Evolutionary conservation across 2,888 invertebrate species (phyloP).

Genomic region (Hydropsyche betteni): DNA sequence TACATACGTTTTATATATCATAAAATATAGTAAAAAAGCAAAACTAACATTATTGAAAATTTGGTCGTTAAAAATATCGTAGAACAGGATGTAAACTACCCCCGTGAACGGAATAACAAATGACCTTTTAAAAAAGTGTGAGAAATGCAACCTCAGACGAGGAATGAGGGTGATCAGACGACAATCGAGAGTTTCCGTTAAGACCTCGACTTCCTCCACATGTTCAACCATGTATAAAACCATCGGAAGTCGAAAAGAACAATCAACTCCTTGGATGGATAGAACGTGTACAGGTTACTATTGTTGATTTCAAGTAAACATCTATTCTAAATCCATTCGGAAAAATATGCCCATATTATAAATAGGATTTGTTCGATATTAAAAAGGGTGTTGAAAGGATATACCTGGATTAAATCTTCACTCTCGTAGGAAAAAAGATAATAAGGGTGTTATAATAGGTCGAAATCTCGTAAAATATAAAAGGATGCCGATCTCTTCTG

Average conservation of each 20-base stretch:
- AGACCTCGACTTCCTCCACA: conserved; percentile 23
- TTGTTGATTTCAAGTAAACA: no score
- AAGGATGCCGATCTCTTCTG: no score
- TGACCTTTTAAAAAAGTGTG: background rate
- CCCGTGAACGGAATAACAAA: background rate
- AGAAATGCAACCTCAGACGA: conserved; percentile 1
- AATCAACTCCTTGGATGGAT: background rate
- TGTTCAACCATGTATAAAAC: conserved; percentile 14
- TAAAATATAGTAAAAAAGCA: background rate
- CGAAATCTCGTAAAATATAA: no score
- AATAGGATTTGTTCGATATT: no score
- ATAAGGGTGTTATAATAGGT: no score
- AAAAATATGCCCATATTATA: no score
- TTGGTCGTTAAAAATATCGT: background rate
- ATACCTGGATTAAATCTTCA: no score
- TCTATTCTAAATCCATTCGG: no score
- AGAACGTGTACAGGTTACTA: background rate
- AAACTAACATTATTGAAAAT: background rate
- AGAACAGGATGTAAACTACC: background rate
- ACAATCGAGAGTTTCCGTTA: conserved; percentile 33
- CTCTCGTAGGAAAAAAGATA: no score
- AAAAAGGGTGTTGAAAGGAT: no score
- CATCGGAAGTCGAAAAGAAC: conserved; percentile 4
- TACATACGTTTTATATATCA: background rate
- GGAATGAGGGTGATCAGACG: conserved; percentile 1